Evolutionary conservation across 2,113 vertebrate genomes (phyloP).

Genomic region (Ptilonorhynchus violaceus): DNA sequence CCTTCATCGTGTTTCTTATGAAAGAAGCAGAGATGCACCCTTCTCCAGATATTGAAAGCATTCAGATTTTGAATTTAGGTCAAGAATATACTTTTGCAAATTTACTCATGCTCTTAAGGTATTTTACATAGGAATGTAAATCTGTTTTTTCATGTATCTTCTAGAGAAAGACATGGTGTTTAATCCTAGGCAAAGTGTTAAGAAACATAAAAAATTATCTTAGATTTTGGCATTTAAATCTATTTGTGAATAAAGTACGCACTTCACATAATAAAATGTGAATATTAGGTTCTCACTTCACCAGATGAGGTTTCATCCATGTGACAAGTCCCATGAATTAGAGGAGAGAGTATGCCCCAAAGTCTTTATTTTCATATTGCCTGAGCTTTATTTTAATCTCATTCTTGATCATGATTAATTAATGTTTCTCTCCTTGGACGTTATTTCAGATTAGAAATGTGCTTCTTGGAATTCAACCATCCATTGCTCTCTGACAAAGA

Average conservation of each 20-base stretch:
- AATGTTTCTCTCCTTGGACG: not conserved
- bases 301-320: not conserved
- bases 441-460: not conserved
- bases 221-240: not conserved
- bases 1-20: not conserved
- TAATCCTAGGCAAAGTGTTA: not conserved
- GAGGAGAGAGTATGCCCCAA: not conserved
- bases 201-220: not conserved
- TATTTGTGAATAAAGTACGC: not conserved
- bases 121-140: not conserved
- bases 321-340: not conserved
- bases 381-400: constrained; percentile 37
- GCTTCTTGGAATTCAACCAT: not conserved
- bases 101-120: not conserved
- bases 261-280: not conserved
- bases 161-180: not conserved
- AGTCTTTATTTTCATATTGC: constrained; percentile 19
- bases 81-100: not conserved
- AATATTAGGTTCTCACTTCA: not conserved
- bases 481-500: not conserved
- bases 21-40: not conserved
- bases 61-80: not conserved
- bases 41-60: not conserved
- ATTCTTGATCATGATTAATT: constrained; percentile 30
- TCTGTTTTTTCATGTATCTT: not conserved